phyloP scores from a whole-genome alignment of 2,113 vertebrate species.

The Hemibagrus wyckioides region DNA sequence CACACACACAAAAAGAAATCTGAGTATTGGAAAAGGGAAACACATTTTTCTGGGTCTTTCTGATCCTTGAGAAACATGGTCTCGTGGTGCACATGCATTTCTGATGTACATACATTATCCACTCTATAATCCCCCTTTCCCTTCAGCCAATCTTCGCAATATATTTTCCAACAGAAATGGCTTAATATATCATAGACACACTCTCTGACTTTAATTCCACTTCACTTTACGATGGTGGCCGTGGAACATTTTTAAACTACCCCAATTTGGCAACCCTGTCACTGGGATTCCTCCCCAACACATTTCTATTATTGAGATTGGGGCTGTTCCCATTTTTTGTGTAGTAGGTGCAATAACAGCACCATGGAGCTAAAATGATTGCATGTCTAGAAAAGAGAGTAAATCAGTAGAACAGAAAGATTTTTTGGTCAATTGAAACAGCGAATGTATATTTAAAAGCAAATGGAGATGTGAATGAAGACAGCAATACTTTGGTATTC shows the following conservation, averaged over 20 bases:
- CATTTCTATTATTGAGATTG: background rate
- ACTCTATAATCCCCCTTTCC: background rate
- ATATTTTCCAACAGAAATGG: background rate
- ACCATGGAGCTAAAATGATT: background rate
- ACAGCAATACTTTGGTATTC: background rate
- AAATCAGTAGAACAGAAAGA: background rate
- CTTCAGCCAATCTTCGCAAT: background rate
- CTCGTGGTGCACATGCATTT: background rate
- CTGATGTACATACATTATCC: background rate
- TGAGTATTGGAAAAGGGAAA: background rate
- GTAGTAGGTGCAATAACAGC: background rate
- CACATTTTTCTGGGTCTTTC: background rate
- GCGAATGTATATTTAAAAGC: too few relatives aligned
- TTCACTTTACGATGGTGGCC: too few relatives aligned
- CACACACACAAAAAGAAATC: background rate
- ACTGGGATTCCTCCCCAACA: background rate
- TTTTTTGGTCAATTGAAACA: background rate
- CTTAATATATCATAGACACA: background rate
- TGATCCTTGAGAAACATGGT: background rate
- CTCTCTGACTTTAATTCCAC: background rate
- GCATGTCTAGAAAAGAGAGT: background rate
- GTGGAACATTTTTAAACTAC: background rate
- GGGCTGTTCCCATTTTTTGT: background rate
- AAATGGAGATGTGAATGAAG: background rate
- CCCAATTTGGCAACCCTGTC: background rate